Conservation (phyloP, 2,797 vertebrate genomes). For the Poeciliopsis turneri region DNA sequence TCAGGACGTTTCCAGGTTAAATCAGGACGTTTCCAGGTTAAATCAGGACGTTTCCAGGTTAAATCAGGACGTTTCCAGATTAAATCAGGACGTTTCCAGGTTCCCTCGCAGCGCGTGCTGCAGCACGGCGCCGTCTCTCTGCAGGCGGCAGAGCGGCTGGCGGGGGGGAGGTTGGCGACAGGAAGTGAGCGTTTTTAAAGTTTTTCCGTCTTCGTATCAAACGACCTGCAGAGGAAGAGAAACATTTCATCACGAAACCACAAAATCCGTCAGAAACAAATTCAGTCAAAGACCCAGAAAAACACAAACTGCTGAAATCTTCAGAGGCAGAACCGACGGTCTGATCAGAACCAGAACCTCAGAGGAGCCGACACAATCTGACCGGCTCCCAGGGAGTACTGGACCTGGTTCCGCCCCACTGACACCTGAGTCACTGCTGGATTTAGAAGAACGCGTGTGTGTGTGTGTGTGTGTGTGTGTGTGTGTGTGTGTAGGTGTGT, state of each 20-base stretch:
- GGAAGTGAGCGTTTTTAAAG: conserved; percentile 30
- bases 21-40: too few species aligned
- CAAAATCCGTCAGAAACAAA: conserved; percentile 34
- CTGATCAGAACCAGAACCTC: too few species aligned
- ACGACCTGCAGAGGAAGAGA: conserved; percentile 61
- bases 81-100: neutral
- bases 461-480: conserved; percentile 20
- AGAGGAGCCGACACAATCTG: too few species aligned
- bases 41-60: neutral
- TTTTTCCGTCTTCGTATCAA: conserved; percentile 50
- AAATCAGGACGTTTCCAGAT: too few species aligned
- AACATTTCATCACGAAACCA: conserved; percentile 44
- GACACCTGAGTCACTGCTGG: too few species aligned
- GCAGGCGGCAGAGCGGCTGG: conserved; percentile 40
- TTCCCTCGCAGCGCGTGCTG: conserved; percentile 14
- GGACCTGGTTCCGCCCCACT: too few species aligned
- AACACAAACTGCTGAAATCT: neutral
- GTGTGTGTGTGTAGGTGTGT: neutral
- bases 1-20: too few species aligned
- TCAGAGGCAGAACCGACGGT: too few species aligned
- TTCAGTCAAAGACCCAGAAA: conserved; percentile 11
- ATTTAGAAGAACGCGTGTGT: neutral
- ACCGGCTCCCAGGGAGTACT: too few species aligned
- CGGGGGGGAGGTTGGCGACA: conserved; percentile 15
- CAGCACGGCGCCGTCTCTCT: conserved; percentile 25